These are phyloP conservation scores for Phocides pigmalion DNA, from an alignment of 1,140 invertebrate species.

Conservation along the genomic window DNA sequence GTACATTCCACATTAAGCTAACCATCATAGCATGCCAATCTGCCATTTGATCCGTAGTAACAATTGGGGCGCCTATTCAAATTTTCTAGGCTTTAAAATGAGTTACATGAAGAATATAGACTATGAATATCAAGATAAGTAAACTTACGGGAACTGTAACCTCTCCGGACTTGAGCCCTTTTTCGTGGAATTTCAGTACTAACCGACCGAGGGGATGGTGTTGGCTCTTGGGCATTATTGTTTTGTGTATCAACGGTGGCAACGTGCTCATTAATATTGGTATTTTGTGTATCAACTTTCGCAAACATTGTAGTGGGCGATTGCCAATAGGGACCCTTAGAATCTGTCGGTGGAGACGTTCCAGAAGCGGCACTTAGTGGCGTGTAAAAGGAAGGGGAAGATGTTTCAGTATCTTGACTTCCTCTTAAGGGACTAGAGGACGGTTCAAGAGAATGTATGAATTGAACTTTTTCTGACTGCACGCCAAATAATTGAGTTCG, in stretches of 20 bases:
- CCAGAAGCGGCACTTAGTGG: constrained; percentile 36
- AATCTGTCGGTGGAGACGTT: constrained; percentile 21
- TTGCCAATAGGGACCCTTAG: constrained; percentile 39
- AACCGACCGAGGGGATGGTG: not conserved
- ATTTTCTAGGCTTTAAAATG: too few relatives aligned
- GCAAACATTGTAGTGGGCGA: constrained; percentile 49
- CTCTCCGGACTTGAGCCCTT: constrained; percentile 34
- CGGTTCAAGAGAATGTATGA: not conserved
- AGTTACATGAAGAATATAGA: not conserved
- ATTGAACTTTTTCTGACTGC: constrained; percentile 17
- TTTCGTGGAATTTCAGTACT: constrained; percentile 10
- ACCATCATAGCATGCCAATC: constrained; percentile 76
- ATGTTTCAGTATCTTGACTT: constrained; percentile 37
- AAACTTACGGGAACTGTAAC: constrained; percentile 55
- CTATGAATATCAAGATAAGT: not conserved
- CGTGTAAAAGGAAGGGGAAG: constrained; percentile 45
- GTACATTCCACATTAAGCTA: constrained; percentile 72
- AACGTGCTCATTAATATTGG: not conserved
- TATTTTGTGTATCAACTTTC: constrained; percentile 28
- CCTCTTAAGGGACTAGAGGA: constrained; percentile 16
- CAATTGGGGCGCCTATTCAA: constrained; percentile 57
- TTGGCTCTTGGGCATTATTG: not conserved
- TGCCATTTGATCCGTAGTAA: constrained; percentile 67
- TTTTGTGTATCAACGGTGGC: constrained; percentile 32
- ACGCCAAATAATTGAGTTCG: not conserved